These are phyloP conservation scores for Nipponacmea schrenckii DNA, from an alignment of 2,888 invertebrate genomes.

Conservation along the genomic window DNA sequence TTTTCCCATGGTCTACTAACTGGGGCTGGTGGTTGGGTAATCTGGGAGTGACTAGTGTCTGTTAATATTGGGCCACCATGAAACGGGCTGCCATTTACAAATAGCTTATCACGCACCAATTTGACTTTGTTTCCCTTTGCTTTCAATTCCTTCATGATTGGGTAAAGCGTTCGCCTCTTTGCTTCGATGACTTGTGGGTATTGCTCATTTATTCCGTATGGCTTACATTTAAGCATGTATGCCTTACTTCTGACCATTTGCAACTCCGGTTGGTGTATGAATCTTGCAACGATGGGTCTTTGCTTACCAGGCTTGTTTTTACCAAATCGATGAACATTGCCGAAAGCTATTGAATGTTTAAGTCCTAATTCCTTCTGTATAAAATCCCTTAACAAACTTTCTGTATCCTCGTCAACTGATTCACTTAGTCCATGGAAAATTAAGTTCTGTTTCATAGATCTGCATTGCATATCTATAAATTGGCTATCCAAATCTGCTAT, in stretches of 20 bases:
- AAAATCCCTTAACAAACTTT: background rate
- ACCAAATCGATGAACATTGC: background rate
- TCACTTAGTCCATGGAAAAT: background rate
- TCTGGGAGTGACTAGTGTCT: no score
- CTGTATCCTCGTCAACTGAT: background rate
- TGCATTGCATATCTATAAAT: background rate
- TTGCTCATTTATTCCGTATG: background rate
- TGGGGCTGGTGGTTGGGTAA: background rate
- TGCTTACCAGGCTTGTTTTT: background rate
- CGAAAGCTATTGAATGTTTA: background rate
- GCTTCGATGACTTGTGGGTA: background rate
- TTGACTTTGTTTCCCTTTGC: background rate
- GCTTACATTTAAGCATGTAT: background rate
- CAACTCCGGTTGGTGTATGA: background rate
- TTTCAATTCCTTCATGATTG: conserved; percentile 4
- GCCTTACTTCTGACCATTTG: background rate
- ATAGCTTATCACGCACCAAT: background rate
- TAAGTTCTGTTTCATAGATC: background rate
- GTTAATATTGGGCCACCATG: background rate
- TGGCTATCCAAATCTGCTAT: background rate
- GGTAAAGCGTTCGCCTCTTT: background rate
- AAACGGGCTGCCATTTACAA: conserved; percentile 1
- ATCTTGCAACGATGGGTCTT: background rate
- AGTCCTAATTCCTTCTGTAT: background rate
- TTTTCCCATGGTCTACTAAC: background rate